Base-by-base conservation (phyloP, 2,797 vertebrate species). In the Urocyon cinereoargenteus region DNA sequence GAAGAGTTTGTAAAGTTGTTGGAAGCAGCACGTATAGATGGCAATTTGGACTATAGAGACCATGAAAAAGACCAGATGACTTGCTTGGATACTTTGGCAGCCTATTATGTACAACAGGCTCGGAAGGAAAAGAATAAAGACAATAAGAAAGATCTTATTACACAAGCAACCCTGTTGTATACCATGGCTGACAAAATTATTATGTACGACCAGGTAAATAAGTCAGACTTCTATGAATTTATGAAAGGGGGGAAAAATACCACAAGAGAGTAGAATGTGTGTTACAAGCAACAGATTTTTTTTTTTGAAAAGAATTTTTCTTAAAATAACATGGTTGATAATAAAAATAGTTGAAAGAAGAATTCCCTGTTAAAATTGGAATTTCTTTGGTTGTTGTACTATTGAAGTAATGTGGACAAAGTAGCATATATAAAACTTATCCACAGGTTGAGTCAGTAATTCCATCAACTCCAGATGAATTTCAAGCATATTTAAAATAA, bases 151-250 rank as follows among this genome's bases (percentile, higher is more conserved):
- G 99, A 99, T 98, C 99, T 99, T 93, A 99, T 99, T 97, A 99
- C 99, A 0, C 99, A 99, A 98, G 99, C 99, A 93, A 99, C 99
- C 2, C 98, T 99, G 90, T 98, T 99, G 51, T 99, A 99, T 95
- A 99, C 99, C 1, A 99, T 99, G 99, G 99, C 99, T 68, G 99
- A 99, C 98, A 99, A 99, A 98, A 99, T 99, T 98, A 99, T 99
- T 98, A 99, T 99, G 99, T 99, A 99, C 8, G 99, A 99, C 98
- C 99, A 99, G 99, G 99, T 99, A 99, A 99, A 98, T 34, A 0
- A 4, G 10, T 91, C 79, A 34, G 1, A 88, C 79, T 61, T 97
- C 64, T 97, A 86, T 83, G 14, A 59, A 64, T 73, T 96, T 92
- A 59, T 86, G n/a, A 96, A 86, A 86, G 19, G 51, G 51, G 2